Evolutionary conservation across 2,113 vertebrate genomes (phyloP), one percentile per base, ranked within the genome.

Genomic region (Rhea pennata): DNA sequence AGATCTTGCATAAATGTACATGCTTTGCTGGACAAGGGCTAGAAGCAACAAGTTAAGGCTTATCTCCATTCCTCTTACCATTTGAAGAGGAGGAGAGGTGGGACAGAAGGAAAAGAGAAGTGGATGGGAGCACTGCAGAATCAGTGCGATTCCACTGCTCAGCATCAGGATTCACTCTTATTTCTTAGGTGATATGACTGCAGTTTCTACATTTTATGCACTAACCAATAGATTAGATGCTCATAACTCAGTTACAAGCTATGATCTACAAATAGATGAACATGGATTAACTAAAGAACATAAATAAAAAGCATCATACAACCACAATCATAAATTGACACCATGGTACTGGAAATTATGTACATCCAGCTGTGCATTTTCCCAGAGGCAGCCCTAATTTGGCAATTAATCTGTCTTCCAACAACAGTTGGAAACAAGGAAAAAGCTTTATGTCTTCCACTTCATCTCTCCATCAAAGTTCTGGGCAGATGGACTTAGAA

Each of bases 401-500:
- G 74, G 66, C 61, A 72, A 81, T 64, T 94, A 82, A 40, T 44
- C 27, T 4, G 0, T 62, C 24, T 94, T 61, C 69, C 31, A 84
- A 56, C 8, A 88, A 65, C 61, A 74, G 46, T 4, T 67, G 59
- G 50, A 65, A n/a, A 80, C 9, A 56, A 88, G 58, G 26, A 84
- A 23, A 23, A 90, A 66, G 6, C 74, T 15, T 54, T 17, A 15
- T 36, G 64, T 44, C 9, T 26, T 87, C 88, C 9, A 23, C 2
- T 0, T 72, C 69, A 69, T 61, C 79, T 78, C 64, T 84, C 39
- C 0, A 0, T 69, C 61, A 83, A 84, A 36, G 33, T 80, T 13
- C 67, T 79, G 36, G 53, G 70, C 48, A 95, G 84, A 92, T 92
- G 87, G 78, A 92, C 84, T 84, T 96, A 83, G 81, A 96, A 94